Percentiles rank a stretch among this genome's conserved stretches.
Evolutionary conservation across 2,888 invertebrate species (phyloP).

Genomic region (Leptodirus hochenwartii): DNA sequence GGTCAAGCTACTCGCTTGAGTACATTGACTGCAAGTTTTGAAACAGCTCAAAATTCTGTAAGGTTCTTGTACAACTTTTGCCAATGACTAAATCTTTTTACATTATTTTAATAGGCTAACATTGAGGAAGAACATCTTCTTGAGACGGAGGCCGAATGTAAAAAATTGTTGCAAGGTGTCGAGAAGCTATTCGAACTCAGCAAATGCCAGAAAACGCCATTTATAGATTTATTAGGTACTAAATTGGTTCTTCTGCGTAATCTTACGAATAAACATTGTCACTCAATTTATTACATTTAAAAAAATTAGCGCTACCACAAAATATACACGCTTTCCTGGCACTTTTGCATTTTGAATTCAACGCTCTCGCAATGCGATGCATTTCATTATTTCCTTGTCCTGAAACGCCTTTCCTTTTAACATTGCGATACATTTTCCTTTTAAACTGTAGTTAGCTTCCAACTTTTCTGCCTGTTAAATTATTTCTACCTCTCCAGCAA

Average conservation of each 20-base stretch:
- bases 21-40: no score
- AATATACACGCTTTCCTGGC: conserved; percentile 4
- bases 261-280: neutral
- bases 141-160: conserved; percentile 19
- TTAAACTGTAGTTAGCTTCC: no score
- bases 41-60: no score
- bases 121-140: conserved; percentile 15
- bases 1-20: no score
- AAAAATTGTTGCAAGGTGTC: conserved; percentile 29
- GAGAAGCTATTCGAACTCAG: conserved; percentile 38
- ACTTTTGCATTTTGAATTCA: no score
- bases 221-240: conserved; percentile 44
- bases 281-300: no score
- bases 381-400: no score
- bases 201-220: conserved; percentile 51
- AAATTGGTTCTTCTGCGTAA: conserved; percentile 6
- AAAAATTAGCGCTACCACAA: neutral
- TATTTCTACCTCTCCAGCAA: conserved; percentile 13
- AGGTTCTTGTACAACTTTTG: no score
- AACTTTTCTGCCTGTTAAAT: no score
- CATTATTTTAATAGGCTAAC: conserved; percentile 17
- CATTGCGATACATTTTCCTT: no score
- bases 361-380: no score
- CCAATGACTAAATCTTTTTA: conserved; percentile 3
- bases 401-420: no score